Evolutionary conservation across 2,888 invertebrate genomes (phyloP).

Genomic region (Nomada fabriciana): DNA sequence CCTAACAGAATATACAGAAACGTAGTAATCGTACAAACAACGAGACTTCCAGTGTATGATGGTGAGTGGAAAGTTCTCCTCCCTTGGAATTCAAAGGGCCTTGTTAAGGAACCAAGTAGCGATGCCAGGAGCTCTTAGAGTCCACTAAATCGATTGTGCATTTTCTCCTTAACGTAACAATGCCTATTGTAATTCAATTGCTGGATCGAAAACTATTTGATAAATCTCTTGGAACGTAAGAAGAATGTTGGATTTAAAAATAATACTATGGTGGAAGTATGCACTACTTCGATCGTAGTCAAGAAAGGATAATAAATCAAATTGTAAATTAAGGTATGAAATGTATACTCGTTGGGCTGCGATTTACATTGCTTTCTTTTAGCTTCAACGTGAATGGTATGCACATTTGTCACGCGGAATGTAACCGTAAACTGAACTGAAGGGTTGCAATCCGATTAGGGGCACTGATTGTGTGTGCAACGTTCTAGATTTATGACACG

Average conservation of each 20-base stretch:
- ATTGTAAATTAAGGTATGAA: neutral
- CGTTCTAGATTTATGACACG: constrained; percentile 1
- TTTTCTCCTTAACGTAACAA: neutral
- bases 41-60: constrained; percentile 26
- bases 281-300: too few species aligned
- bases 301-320: too few species aligned
- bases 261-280: too few species aligned
- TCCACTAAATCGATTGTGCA: neutral
- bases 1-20: constrained; percentile 66
- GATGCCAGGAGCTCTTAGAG: constrained; percentile 1
- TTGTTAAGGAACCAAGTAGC: constrained; percentile 27
- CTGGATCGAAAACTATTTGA: neutral
- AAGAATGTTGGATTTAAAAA: too few species aligned
- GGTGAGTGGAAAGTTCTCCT: constrained; percentile 46
- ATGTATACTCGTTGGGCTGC: neutral
- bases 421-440: constrained; percentile 1
- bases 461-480: neutral
- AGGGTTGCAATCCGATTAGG: constrained; percentile 9
- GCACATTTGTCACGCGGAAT: constrained; percentile 27
- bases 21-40: constrained; percentile 55
- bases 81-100: constrained; percentile 26
- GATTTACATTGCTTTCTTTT: neutral
- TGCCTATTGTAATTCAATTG: neutral
- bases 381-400: neutral
- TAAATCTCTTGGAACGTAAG: too few species aligned